Evolutionary conservation across 2,797 vertebrate genomes (phyloP).

Genomic region (Scomberomorus guttatus): DNA sequence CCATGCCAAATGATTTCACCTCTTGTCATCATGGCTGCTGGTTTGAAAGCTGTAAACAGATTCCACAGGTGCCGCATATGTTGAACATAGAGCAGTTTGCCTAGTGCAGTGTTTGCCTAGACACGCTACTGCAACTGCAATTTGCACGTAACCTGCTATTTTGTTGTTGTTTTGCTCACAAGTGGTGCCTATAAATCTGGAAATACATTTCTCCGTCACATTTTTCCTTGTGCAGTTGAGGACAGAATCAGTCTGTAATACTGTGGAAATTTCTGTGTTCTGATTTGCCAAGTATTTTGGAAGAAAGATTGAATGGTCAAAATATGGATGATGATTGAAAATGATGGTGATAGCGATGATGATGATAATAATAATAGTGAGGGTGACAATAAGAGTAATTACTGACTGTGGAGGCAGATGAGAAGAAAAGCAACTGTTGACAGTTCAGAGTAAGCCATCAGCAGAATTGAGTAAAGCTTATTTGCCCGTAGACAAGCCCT

Average conservation of each 20-base stretch:
- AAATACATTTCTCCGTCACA: constrained; percentile 15
- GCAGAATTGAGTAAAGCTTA: constrained; percentile 63
- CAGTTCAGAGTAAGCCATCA: constrained; percentile 63
- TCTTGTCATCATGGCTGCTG: constrained; percentile 11
- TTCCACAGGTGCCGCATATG: constrained; percentile 57
- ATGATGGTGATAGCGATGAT: constrained; percentile 28
- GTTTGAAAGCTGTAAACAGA: constrained; percentile 43
- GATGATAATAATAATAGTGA: constrained; percentile 37
- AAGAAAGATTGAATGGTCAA: constrained; percentile 43
- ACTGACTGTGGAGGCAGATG: constrained; percentile 27
- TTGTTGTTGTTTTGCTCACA: constrained; percentile 36
- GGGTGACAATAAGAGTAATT: constrained; percentile 53
- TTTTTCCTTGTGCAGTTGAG: constrained; percentile 11
- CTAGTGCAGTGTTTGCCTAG: constrained; percentile 30
- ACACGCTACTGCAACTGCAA: constrained; percentile 41
- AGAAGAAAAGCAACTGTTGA: constrained; percentile 62
- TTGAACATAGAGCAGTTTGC: constrained; percentile 29
- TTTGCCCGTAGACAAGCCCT: constrained; percentile 60
- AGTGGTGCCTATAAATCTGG: constrained; percentile 23
- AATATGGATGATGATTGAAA: constrained; percentile 43
- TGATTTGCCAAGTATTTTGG: constrained; percentile 16
- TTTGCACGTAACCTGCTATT: constrained; percentile 55
- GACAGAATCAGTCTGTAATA: constrained; percentile 6
- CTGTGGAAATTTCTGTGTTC: constrained; percentile 37
- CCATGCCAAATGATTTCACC: constrained; percentile 49